Evolutionary conservation across 2,888 invertebrate genomes (phyloP), one percentile per base, ranked within the genome.

Genomic region (Drosophila melanosoma): DNA sequence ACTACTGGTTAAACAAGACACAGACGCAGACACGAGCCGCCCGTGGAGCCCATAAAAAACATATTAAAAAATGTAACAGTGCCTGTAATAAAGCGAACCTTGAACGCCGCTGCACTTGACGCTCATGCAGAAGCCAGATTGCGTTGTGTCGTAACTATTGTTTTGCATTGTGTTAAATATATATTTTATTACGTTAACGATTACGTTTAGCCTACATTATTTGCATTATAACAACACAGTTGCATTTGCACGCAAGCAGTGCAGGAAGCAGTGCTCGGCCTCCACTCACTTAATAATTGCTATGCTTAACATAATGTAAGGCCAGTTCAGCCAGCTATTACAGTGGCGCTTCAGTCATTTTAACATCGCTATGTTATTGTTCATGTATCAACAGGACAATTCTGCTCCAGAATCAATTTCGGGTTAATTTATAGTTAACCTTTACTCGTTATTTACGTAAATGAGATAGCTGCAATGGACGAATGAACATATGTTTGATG

Each of bases 1-100:
- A 69, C 70, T 71, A 53, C 70, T 62, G 70, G 70, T 53, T 69
- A 69, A 48, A 61, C 61, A 68, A 68, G 29, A 11, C 11, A 12
- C 20, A 6, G 26, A 32, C 45, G 15, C 12, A 45, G 40, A 29
- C 69, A 71, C 70, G 57, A 69, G 69, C 38, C 49, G 52, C 29
- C 40, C 15, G 54, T 45, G 53, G 69, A 53, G 70, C 57, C 52
- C 35, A 61, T 69, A 61, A 69, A 70, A 40, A 68, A 53, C 32
- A 61, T 70, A 69, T 36, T 51, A 48, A 52, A 58, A 58, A 69
- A 33, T 69, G 62, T 48, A 29, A 58, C 56, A 69, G 23, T 42
- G 40, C 6, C 49, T 33, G 42, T 36, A 38, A 36, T 69, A 68
- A 68, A 51, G 15, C 54, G 33, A 59, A 68, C 69, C 69, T 70